Base-by-base conservation (phyloP, 2,888 invertebrate genomes). In the Fragum whitleyi region DNA sequence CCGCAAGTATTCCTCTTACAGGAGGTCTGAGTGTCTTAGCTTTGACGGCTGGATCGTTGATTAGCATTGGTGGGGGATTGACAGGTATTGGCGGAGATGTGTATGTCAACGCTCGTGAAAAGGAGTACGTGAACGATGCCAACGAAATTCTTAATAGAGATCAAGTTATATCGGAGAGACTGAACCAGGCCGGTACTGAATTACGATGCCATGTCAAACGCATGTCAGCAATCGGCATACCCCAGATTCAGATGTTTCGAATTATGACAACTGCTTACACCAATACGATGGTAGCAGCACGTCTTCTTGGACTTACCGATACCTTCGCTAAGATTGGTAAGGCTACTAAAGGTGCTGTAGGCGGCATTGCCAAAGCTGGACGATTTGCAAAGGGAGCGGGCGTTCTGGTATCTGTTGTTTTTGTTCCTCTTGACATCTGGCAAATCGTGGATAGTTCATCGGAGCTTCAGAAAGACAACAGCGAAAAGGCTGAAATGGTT, bases 51-150 rank as follows among this genome's bases (percentile, higher is more conserved):
- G 61, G 61, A 6, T 23, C 26, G 21, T 6, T 57, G 14, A 26
- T 23, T 5, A 57, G 57, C n/a, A 32, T 61, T 19, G 61, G 28
- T 19, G 61, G 61, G 19, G 61, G 61, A 6, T 7, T 32, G 1
- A 26, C 61, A 5, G 61, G 61, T 19, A 61, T 61, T 61, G 19
- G 61, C 32, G 61, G 61, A 32, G 61, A 61, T 3, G 26, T 61
- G 2, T 61, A 61, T 19, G 3, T n/a, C n/a, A 61, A 26, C 61
- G 28, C 61, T 2, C 29, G 61, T 3, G 61, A 61, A 32, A 21
- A 32, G 19, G 2, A 28, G 14, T 26, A 23, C n/a, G 29, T 61
- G 61, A 26, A 28, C 29, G 32, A 32, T 7, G 32, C 61, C 2
- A 26, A 61, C 11, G 19, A 28, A 32, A 61, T 61, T 23, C 32